Percentiles rank a stretch among this genome's conserved stretches.
phyloP scores from a whole-genome alignment of 1,140 invertebrate species.

The Diploscapter pachys region DNA sequence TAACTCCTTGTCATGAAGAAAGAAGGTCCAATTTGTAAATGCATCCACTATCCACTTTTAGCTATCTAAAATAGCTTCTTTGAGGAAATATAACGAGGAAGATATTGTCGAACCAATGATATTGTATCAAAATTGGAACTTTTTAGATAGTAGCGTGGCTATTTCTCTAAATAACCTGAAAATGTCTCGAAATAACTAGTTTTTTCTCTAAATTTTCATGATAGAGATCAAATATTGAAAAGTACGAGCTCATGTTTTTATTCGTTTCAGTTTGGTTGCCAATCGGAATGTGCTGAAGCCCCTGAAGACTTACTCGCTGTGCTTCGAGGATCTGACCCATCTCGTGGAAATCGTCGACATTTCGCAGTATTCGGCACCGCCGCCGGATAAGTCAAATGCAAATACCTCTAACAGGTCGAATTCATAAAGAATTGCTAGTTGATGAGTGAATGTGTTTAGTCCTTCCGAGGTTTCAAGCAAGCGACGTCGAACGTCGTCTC shows the following conservation, averaged over 20 bases:
- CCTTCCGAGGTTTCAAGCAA: constrained; percentile 18
- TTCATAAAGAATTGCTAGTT: background rate
- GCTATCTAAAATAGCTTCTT: too few species aligned
- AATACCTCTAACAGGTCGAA: background rate
- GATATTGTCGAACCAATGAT: too few species aligned
- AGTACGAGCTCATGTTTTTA: too few species aligned
- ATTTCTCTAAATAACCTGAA: too few species aligned
- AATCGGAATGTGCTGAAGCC: constrained; percentile 44
- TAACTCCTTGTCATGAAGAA: constrained; percentile 1
- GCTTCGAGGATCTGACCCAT: constrained; percentile 44
- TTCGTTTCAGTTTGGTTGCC: constrained; percentile 27
- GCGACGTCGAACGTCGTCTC: constrained; percentile 12
- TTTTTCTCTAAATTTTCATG: too few species aligned
- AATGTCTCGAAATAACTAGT: too few species aligned
- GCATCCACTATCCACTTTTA: too few species aligned
- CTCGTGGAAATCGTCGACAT: constrained; percentile 45
- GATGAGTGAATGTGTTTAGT: background rate
- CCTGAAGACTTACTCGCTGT: constrained; percentile 38
- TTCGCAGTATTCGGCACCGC: constrained; percentile 19
- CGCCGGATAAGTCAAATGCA: constrained; percentile 10
- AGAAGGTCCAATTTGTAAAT: too few species aligned
- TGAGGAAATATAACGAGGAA: too few species aligned
- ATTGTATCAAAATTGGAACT: too few species aligned
- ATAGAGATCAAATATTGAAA: too few species aligned
- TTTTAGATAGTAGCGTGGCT: too few species aligned